Conservation (phyloP, 2,888 invertebrate species). For the Drosophila sordidula region DNA sequence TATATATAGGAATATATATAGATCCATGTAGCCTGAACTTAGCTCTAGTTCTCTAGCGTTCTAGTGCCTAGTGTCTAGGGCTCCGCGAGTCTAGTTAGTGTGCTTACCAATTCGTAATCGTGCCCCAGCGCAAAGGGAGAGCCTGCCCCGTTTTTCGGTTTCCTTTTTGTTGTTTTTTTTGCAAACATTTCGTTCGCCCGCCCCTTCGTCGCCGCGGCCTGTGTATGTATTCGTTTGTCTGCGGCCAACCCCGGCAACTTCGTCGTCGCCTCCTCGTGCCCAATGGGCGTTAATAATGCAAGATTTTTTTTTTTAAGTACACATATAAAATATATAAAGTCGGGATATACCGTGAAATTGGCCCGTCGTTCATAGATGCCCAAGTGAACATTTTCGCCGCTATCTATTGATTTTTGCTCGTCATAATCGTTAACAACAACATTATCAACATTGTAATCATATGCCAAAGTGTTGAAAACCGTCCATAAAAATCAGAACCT, state of each 20-base stretch:
- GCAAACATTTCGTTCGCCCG: conserved; percentile 40
- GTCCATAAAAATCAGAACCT: conserved; percentile 67
- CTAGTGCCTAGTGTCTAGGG: conserved; percentile 45
- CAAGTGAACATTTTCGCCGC: conserved; percentile 42
- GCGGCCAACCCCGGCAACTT: conserved; percentile 62
- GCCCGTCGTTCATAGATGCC: conserved; percentile 40
- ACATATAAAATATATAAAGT: conserved; percentile 17
- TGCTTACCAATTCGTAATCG: conserved; percentile 12
- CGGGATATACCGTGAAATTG: conserved; percentile 41
- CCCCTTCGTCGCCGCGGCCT: conserved; percentile 45
- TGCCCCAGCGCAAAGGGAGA: conserved; percentile 25
- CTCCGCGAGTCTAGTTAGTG: conserved; percentile 25
- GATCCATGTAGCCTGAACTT: conserved; percentile 35
- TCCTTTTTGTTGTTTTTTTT: conserved; percentile 13
- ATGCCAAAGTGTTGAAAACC: conserved; percentile 73
- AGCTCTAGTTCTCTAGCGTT: conserved; percentile 28
- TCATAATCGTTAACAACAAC: conserved; percentile 14
- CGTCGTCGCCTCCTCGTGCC: conserved; percentile 35
- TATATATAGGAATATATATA: conserved; percentile 6
- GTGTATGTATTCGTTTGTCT: conserved; percentile 78
- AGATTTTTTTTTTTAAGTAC: conserved; percentile 33
- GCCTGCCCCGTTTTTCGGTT: conserved; percentile 22
- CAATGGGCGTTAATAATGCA: conserved; percentile 53
- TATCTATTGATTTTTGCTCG: conserved; percentile 64
- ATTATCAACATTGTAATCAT: conserved; percentile 12